Conservation (phyloP, 2,113 vertebrate genomes). For the Psilopsiagon aurifrons region DNA sequence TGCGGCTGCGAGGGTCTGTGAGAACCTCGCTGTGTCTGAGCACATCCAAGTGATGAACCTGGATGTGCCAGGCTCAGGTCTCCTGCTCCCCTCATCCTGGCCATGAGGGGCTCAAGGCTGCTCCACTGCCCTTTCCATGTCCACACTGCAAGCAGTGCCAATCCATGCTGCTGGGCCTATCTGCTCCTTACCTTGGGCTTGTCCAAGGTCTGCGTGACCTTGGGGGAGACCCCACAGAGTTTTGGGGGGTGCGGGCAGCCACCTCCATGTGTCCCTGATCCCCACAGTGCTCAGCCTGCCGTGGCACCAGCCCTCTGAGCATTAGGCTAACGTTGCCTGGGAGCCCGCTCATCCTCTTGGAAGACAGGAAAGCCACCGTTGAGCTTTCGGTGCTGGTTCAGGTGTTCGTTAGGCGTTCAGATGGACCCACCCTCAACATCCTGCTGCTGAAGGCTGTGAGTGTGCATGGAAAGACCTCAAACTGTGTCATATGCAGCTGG, state of each 20-base stretch:
- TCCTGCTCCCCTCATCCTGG: neutral
- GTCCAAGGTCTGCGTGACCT: neutral
- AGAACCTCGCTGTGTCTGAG: neutral
- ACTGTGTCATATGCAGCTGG: accelerated
- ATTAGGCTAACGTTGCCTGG: neutral
- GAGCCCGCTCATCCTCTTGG: neutral
- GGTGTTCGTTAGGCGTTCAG: neutral
- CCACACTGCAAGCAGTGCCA: neutral
- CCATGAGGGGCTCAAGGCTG: neutral
- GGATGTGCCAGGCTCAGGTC: accelerated
- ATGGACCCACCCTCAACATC: neutral
- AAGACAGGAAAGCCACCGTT: neutral
- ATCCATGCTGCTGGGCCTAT: accelerated
- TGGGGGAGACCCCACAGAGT: neutral
- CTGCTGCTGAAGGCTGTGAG: neutral
- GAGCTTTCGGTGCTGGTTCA: neutral
- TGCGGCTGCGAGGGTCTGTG: accelerated
- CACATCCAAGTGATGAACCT: neutral
- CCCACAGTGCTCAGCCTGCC: neutral
- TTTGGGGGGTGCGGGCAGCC: neutral
- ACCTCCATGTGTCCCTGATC: accelerated
- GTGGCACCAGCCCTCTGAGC: neutral
- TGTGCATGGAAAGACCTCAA: neutral
- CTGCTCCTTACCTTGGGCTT: neutral
- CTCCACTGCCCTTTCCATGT: neutral